Conservation (phyloP, 2,797 vertebrate species). For the Fundulus diaphanus region DNA sequence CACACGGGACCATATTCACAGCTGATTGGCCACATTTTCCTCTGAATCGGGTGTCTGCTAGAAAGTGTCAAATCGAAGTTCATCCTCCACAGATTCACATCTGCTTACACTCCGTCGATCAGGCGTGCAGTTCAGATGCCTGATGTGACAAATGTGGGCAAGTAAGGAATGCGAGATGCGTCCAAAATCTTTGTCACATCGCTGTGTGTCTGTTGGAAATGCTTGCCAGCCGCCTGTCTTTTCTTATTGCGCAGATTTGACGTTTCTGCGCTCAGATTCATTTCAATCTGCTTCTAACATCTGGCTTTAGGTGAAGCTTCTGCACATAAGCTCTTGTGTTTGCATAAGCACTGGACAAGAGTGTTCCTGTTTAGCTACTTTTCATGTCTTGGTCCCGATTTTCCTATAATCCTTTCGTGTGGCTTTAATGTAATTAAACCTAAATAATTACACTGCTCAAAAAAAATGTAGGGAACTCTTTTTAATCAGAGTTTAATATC, state of each 20-base stretch:
- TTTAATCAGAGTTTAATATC: too few relatives aligned
- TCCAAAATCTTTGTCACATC: slow-evolving; percentile 36
- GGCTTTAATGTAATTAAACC: not conserved
- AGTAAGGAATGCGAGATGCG: slow-evolving; percentile 12
- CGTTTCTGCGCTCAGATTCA: slow-evolving; percentile 40
- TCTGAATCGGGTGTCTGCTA: slow-evolving; percentile 41
- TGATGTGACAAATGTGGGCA: slow-evolving; percentile 35
- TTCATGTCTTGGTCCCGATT: not conserved
- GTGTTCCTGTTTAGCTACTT: slow-evolving; percentile 2
- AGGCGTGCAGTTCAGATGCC: slow-evolving; percentile 26
- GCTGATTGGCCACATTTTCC: slow-evolving; percentile 48
- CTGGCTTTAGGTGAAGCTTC: slow-evolving; percentile 32
- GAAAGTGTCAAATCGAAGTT: slow-evolving; percentile 47
- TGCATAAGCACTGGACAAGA: not conserved
- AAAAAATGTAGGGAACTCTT: too few relatives aligned
- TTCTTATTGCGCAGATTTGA: slow-evolving; percentile 40
- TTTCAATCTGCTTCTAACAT: slow-evolving; percentile 33
- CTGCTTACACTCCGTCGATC: slow-evolving; percentile 18
- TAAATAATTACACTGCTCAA: not conserved
- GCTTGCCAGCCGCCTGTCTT: slow-evolving; percentile 45
- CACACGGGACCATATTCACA: slow-evolving; percentile 21
- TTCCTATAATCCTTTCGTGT: not conserved
- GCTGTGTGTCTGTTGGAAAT: slow-evolving; percentile 15
- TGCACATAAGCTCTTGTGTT: not conserved
- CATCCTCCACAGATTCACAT: slow-evolving; percentile 23